These are phyloP conservation scores for Ypsolopha sequella DNA, from an alignment of 2,888 invertebrate genomes.

Conservation along the genomic window DNA sequence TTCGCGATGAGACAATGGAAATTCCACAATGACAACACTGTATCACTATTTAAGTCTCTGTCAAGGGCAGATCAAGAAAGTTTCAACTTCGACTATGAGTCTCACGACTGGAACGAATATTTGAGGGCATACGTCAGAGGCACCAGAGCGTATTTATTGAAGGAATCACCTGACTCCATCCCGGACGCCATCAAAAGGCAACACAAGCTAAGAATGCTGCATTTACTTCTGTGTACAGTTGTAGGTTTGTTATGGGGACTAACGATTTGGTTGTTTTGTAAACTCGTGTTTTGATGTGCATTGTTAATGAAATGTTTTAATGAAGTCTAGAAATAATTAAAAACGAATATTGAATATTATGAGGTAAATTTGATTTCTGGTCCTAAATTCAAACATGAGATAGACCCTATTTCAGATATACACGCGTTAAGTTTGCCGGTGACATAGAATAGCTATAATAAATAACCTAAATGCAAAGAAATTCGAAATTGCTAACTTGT, in stretches of 20 bases:
- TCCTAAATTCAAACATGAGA: too few relatives aligned
- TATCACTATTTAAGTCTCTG: constrained; percentile 63
- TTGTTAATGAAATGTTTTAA: too few relatives aligned
- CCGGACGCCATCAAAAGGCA: constrained; percentile 39
- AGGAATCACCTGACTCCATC: constrained; percentile 79
- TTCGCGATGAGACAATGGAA: constrained; percentile 81
- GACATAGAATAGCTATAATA: too few relatives aligned
- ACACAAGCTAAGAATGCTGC: not conserved
- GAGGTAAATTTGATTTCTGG: too few relatives aligned
- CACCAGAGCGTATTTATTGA: constrained; percentile 77
- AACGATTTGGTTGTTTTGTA: too few relatives aligned
- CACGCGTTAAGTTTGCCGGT: too few relatives aligned
- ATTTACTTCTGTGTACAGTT: not conserved
- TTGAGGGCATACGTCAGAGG: constrained; percentile 78
- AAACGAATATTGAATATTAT: too few relatives aligned
- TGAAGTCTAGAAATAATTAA: too few relatives aligned
- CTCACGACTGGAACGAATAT: constrained; percentile 77
- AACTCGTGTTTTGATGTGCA: too few relatives aligned
- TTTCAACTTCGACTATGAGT: constrained; percentile 76
- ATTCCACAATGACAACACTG: constrained; percentile 73
- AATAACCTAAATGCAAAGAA: too few relatives aligned
- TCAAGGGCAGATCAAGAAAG: constrained; percentile 67
- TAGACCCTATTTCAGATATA: too few relatives aligned
- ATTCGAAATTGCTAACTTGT: too few relatives aligned
- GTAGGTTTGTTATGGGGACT: not conserved